phyloP scores from a whole-genome alignment of 2,888 invertebrate species.

The Thymelicus sylvestris region DNA sequence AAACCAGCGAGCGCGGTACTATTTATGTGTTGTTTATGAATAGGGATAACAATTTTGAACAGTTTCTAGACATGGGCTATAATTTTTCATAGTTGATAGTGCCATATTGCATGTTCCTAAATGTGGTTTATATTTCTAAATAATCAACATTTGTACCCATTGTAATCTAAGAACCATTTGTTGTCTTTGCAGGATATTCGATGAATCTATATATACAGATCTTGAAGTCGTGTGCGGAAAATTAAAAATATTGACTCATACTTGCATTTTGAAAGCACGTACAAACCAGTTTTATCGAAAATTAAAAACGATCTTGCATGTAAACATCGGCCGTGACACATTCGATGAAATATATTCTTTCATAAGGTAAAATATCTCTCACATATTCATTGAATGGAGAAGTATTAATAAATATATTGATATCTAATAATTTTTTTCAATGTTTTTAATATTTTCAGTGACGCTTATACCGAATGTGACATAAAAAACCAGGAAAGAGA shows the following conservation, averaged over 20 bases:
- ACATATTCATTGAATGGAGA: conserved; percentile 4
- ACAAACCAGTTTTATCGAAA: conserved; percentile 84
- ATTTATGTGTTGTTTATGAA: no score
- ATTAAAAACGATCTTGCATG: conserved; percentile 81
- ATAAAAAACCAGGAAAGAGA: conserved; percentile 78
- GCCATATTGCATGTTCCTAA: no score
- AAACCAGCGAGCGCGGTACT: no score
- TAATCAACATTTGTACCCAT: no score
- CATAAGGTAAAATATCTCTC: conserved; percentile 64
- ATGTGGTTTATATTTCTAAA: no score
- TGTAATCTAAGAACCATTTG: conserved; percentile 5
- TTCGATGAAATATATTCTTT: conserved; percentile 83
- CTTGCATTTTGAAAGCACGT: conserved; percentile 85
- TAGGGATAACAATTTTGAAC: no score
- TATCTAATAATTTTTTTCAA: conserved; percentile 7
- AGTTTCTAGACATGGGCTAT: no score
- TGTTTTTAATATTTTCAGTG: conserved; percentile 61
- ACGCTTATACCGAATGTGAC: conserved; percentile 79
- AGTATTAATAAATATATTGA: no score
- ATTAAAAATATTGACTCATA: conserved; percentile 84
- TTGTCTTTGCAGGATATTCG: conserved; percentile 83
- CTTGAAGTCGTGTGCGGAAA: conserved; percentile 85
- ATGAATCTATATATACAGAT: conserved; percentile 85
- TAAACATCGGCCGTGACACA: conserved; percentile 77
- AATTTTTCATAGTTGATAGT: no score